A percentile compares a stretch with the other conserved stretches of the same genome.
Conservation (phyloP, 2,113 vertebrate genomes). For the Psilopogon haemacephalus region DNA sequence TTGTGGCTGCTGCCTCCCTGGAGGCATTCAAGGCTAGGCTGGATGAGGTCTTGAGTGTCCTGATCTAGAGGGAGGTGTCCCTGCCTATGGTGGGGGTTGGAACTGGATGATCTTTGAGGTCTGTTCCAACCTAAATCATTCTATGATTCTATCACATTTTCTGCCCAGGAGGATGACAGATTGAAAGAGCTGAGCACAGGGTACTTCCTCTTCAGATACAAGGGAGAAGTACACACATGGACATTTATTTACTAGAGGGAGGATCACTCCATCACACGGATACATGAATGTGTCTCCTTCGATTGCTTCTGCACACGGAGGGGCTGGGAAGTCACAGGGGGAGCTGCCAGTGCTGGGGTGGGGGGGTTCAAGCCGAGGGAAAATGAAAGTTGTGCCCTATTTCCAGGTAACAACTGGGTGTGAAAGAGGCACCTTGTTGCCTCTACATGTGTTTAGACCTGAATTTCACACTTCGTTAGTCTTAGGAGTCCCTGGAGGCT, state of each 20-base stretch:
- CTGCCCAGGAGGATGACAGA: conserved; percentile 47
- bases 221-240: background rate
- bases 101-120: too few species aligned
- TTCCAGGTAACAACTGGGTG: background rate
- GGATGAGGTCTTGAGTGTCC: too few species aligned
- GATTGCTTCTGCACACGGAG: background rate
- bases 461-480: conserved; percentile 9
- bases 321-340: background rate
- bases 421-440: background rate
- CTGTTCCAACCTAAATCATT: too few species aligned
- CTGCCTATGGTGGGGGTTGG: too few species aligned
- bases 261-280: conserved; percentile 24
- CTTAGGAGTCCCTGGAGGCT: background rate
- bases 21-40: too few species aligned
- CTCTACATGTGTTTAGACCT: background rate
- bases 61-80: too few species aligned
- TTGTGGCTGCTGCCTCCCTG: too few species aligned
- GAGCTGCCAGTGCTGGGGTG: background rate
- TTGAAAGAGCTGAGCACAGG: background rate
- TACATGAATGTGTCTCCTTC: background rate
- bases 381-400: background rate
- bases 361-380: background rate
- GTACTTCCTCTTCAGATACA: conserved; percentile 15
- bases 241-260: conserved; percentile 33
- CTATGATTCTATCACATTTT: conserved; percentile 8